phyloP scores from a whole-genome alignment of 2,888 invertebrate genomes.

The Aplocera efformata region DNA sequence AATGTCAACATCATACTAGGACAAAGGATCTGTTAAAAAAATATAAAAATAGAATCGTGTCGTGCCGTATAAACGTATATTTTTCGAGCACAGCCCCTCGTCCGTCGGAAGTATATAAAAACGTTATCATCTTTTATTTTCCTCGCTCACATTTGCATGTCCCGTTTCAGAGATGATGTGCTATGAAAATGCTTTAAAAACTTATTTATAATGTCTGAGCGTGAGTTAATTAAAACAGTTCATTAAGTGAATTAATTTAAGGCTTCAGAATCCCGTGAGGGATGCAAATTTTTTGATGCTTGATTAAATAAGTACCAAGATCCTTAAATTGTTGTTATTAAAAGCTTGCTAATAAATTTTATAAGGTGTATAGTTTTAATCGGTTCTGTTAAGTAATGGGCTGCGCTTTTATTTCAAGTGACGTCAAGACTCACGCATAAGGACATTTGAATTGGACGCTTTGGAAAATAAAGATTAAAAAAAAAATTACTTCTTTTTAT shows the following conservation, averaged over 20 bases:
- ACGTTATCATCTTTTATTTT: conserved; percentile 75
- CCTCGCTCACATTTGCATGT: conserved; percentile 72
- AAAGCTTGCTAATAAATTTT: too few relatives aligned
- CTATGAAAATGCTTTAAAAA: conserved; percentile 64
- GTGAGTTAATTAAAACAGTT: conserved; percentile 56
- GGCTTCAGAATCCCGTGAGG: conserved; percentile 16
- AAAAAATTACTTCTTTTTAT: too few relatives aligned
- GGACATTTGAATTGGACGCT: too few relatives aligned
- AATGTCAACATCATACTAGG: too few relatives aligned
- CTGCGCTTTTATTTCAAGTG: too few relatives aligned
- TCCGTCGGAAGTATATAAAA: conserved; percentile 70
- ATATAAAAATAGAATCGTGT: conserved; percentile 27
- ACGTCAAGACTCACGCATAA: too few relatives aligned
- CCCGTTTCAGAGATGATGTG: conserved; percentile 73
- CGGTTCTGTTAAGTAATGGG: too few relatives aligned
- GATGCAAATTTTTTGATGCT: conserved; percentile 13
- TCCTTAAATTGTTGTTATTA: too few relatives aligned
- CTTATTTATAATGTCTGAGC: conserved; percentile 64
- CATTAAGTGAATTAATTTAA: conserved; percentile 34
- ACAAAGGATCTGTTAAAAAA: too few relatives aligned
- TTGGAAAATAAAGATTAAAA: too few relatives aligned
- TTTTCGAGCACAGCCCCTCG: conserved; percentile 38
- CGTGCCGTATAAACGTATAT: conserved; percentile 38
- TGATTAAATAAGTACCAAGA: background rate
- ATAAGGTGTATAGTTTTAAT: too few relatives aligned